Conservation (phyloP, 2,797 vertebrate genomes). For the Margarornis squamiger region DNA sequence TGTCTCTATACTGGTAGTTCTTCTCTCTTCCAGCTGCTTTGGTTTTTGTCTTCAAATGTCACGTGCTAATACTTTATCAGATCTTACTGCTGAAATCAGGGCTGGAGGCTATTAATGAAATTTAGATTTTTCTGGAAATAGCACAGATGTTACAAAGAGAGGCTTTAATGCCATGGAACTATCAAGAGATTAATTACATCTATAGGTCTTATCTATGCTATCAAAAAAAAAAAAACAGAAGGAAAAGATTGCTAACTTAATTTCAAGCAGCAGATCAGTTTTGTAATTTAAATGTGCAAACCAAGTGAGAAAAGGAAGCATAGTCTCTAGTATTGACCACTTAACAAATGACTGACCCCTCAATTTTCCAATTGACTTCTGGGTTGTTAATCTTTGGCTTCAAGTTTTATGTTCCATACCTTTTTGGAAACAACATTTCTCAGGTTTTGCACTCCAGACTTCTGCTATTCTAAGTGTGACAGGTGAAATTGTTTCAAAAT, state of each 20-base stretch:
- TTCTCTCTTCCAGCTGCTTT: neutral
- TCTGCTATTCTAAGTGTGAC: neutral
- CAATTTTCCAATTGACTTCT: neutral
- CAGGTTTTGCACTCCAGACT: neutral
- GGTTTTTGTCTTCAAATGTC: neutral
- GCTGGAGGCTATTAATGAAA: neutral
- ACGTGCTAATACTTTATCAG: neutral
- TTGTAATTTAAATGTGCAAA: neutral
- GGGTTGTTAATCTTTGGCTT: neutral
- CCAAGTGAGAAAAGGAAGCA: neutral
- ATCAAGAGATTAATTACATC: neutral
- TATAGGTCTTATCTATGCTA: neutral
- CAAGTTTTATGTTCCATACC: neutral
- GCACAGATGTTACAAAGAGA: neutral
- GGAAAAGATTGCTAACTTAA: neutral
- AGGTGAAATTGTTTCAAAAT: neutral
- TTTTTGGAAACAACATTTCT: neutral
- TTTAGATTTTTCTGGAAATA: neutral
- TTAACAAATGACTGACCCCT: neutral
- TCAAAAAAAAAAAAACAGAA: neutral
- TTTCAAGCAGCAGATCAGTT: neutral
- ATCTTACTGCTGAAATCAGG: neutral
- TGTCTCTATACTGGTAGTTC: neutral
- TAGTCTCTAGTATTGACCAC: neutral
- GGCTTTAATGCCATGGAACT: neutral